These are phyloP conservation scores for Clavelina lepadiformis DNA, from an alignment of 23 tunicate species.

Conservation along the genomic window DNA sequence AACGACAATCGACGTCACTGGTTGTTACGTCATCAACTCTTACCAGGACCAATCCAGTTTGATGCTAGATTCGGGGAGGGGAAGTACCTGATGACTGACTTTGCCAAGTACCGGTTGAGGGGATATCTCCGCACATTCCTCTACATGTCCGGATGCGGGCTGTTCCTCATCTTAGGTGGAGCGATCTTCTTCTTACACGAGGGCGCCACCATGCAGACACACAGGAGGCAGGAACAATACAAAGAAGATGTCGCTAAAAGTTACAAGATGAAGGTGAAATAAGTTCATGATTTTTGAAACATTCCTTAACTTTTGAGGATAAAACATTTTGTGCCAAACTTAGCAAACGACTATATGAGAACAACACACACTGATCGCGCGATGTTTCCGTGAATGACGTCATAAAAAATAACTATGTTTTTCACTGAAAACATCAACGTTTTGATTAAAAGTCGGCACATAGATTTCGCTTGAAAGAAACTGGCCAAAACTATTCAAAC, in stretches of 20 bases:
- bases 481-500: no score
- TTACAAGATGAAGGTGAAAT: no score
- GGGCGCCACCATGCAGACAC: slow-evolving; percentile 18
- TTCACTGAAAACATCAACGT: no score
- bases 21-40: neutral
- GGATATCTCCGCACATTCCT: slow-evolving; percentile 35
- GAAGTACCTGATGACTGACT: slow-evolving; percentile 25
- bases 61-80: slow-evolving; percentile 14
- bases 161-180: slow-evolving; percentile 46
- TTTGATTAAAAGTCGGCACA: no score
- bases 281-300: no score
- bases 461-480: no score
- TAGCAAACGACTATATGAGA: no score
- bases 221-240: slow-evolving; percentile 4
- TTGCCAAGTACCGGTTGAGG: slow-evolving; percentile 13
- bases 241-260: neutral
- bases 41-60: neutral
- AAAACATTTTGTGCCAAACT: no score
- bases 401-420: no score
- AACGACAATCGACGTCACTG: neutral
- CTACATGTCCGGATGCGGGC: slow-evolving; percentile 55
- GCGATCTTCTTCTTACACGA: slow-evolving; percentile 55
- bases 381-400: no score
- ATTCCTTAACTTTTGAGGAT: no score
- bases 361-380: no score